Base-by-base conservation (phyloP, 2,113 vertebrate species). In the Trematocara nigrifrons region DNA sequence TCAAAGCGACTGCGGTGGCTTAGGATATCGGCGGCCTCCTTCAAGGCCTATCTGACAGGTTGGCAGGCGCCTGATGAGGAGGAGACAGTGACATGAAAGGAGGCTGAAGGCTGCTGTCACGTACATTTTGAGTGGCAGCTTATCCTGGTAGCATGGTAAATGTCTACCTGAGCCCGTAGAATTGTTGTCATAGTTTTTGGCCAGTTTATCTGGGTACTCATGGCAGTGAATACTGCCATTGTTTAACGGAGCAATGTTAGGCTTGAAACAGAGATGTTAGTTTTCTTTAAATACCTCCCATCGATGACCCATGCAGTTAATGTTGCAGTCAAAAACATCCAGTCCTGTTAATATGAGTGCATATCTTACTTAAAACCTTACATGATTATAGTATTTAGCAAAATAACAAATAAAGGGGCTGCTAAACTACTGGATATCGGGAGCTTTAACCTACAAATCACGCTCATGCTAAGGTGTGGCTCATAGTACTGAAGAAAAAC, bases 1-100 rank as follows among this genome's bases (percentile, higher is more conserved):
- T 88, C 87, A 78, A 66, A 90, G 90, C 81, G 86, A 87, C 86
- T 83, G 83, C 74, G 10, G 90, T 52, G 35, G 89, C 88, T 90
- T 88, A 61, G 90, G 53, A 85, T 94, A 93, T 93, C 94, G 40
- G 83, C 76, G 2, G 77, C 85, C 87, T 93, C 86, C 86, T 93
- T 77, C 57, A 79, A 80, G 86, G 80, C 85, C 82, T 94, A 93
- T 94, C 93, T 93, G 89, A 89, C 31, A 49, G 74, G 18, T 89
- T 88, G 89, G 83, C 93, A 87, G 86, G 91, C 35, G 88, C 66
- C 84, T 91, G 92, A 93, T 81, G 93, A 83, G 89, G 85, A 47
- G 88, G 89, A 82, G 87, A 82, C 87, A 71, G 81, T 47, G 80
- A 92, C 81, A 87, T 49, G 79, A 56, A 31, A n/a, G 57, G 7